phyloP scores from a whole-genome alignment of 2,113 vertebrate genomes.

The Anthoscopus minutus region DNA sequence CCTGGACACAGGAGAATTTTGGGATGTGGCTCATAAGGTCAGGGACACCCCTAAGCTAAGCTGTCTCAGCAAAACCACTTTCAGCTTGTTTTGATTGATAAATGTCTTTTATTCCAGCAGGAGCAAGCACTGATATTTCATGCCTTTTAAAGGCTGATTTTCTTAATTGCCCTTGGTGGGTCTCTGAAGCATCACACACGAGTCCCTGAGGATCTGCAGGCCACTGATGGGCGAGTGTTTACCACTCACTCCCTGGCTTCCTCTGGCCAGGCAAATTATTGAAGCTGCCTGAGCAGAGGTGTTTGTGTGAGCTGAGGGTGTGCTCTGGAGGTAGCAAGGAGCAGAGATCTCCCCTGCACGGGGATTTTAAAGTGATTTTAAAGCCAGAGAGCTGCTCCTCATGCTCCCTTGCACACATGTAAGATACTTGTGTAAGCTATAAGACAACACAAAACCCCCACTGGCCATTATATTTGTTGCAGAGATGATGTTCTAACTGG shows the following conservation, averaged over 20 bases:
- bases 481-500: background rate
- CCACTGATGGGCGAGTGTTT: background rate
- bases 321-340: background rate
- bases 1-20: background rate
- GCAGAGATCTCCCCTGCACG: background rate
- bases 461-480: background rate
- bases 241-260: background rate
- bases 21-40: background rate
- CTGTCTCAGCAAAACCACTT: background rate
- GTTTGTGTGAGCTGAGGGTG: background rate
- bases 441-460: background rate
- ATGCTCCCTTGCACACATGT: background rate
- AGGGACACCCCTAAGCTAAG: background rate
- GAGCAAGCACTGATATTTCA: background rate
- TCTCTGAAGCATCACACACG: background rate
- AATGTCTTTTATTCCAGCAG: background rate
- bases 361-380: background rate
- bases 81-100: background rate
- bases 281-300: background rate
- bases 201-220: background rate
- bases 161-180: background rate
- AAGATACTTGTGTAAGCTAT: background rate
- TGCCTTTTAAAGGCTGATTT: background rate
- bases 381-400: background rate
- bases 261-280: background rate